Conservation (phyloP, 1,140 invertebrate species). For the Rhagoletis zephyria region DNA sequence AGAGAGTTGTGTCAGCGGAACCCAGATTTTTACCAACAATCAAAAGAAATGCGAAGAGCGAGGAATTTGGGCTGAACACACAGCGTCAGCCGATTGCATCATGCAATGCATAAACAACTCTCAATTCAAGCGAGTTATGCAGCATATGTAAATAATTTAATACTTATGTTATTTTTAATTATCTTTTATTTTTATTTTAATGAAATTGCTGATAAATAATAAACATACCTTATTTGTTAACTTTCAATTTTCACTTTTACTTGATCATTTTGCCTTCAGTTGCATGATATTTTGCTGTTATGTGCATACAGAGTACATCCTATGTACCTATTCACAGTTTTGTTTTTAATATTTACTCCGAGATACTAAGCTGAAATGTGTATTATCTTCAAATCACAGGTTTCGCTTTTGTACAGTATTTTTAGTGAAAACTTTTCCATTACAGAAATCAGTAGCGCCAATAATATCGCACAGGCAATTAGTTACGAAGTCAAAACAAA, state of each 20-base stretch:
- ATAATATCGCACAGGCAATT: not conserved
- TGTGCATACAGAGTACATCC: no score
- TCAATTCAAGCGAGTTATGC: not conserved
- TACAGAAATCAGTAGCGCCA: not conserved
- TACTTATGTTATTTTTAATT: not conserved
- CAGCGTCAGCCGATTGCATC: not conserved
- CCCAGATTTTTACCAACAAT: not conserved
- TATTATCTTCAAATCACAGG: slow-evolving; percentile 13
- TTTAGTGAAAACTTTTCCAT: slow-evolving; percentile 29
- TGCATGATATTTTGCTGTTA: not conserved
- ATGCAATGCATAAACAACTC: not conserved
- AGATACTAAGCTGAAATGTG: no score
- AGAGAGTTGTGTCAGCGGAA: not conserved
- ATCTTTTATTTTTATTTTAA: no score
- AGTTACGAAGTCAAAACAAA: not conserved
- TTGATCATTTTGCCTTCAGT: not conserved
- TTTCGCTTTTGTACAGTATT: not conserved
- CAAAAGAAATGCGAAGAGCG: not conserved
- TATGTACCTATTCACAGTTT: not conserved
- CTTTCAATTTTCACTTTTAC: not conserved
- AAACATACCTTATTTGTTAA: no score
- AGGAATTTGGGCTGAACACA: not conserved
- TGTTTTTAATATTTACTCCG: not conserved
- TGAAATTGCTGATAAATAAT: no score
- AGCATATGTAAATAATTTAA: slow-evolving; percentile 6